phyloP scores from a whole-genome alignment of 2,888 invertebrate species.

The Andrena praecox region DNA sequence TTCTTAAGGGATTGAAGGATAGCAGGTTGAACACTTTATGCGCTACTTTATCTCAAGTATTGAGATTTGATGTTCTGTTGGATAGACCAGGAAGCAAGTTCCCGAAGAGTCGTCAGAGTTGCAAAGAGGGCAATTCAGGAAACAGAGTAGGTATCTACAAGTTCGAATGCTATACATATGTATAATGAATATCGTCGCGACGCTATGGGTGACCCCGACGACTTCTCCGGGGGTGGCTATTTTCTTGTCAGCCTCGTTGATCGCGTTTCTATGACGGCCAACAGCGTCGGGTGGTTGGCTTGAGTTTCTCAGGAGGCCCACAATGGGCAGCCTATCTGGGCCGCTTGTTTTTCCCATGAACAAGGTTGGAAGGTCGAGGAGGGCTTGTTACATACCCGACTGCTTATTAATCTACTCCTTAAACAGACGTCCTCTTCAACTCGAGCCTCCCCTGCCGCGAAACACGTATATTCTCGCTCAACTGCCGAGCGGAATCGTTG shows the following conservation, averaged over 20 bases:
- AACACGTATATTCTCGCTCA: constrained; percentile 28
- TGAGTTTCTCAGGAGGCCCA: constrained; percentile 53
- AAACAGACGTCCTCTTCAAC: constrained; percentile 50
- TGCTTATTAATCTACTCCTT: constrained; percentile 61
- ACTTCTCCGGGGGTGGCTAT: constrained; percentile 14
- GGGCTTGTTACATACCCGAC: constrained; percentile 56
- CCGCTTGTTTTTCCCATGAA: constrained; percentile 56
- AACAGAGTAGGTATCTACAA: too few species aligned
- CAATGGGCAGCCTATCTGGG: constrained; percentile 48
- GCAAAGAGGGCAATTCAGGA: too few species aligned
- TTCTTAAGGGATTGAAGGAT: too few species aligned
- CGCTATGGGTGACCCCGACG: not conserved
- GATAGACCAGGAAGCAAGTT: too few species aligned
- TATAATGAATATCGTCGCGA: too few species aligned
- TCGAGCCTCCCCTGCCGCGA: constrained; percentile 23
- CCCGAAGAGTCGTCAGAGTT: too few species aligned
- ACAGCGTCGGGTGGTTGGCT: not conserved
- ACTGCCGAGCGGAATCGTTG: constrained; percentile 25
- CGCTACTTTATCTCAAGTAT: too few species aligned
- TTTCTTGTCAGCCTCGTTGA: constrained; percentile 48
- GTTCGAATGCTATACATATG: too few species aligned
- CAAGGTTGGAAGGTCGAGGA: constrained; percentile 50
- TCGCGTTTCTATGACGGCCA: constrained; percentile 49
- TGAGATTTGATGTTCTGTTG: too few species aligned
- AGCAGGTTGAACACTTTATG: too few species aligned